Evolutionary conservation across 1,140 invertebrate species (phyloP).

Genomic region (Pollicipes pollicipes): DNA sequence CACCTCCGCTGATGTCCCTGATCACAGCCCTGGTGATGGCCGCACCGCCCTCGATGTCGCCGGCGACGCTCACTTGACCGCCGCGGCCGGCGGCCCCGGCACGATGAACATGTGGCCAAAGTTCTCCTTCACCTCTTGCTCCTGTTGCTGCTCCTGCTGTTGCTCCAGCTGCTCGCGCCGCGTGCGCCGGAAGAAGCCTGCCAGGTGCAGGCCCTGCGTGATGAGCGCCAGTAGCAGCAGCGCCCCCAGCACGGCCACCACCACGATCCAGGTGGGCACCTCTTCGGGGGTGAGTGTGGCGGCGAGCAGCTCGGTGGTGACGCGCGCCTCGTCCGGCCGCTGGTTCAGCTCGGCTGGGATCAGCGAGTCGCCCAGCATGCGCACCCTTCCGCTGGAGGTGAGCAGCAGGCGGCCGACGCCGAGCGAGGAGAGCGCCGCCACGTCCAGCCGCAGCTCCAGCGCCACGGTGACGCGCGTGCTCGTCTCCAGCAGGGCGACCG

Average conservation of each 20-base stretch:
- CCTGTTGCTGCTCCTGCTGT: background rate
- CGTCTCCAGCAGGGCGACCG: background rate
- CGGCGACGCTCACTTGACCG: background rate
- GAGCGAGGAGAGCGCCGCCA: constrained; percentile 5
- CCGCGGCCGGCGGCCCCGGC: too few relatives aligned
- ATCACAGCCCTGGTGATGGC: background rate
- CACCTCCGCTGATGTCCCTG: too few relatives aligned
- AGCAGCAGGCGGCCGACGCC: background rate
- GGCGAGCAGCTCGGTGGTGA: background rate
- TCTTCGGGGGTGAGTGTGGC: background rate
- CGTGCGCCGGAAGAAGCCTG: constrained; percentile 6
- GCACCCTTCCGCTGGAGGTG: constrained; percentile 4
- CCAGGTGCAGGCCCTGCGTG: constrained; percentile 10
- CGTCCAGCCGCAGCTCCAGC: background rate
- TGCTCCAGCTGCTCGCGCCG: constrained; percentile 10
- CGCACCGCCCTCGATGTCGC: too few relatives aligned
- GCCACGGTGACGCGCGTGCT: background rate
- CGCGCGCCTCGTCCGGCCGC: constrained; percentile 7
- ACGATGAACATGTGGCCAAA: background rate
- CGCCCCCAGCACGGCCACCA: constrained; percentile 13
- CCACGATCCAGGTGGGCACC: constrained; percentile 14
- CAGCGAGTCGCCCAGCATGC: constrained; percentile 2
- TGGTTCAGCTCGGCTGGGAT: background rate
- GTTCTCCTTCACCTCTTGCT: background rate
- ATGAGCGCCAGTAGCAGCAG: constrained; percentile 14